Evolutionary conservation across 2,113 vertebrate genomes (phyloP), one percentile per base, ranked within the genome.

Genomic region (Triplophysa tibetana): DNA sequence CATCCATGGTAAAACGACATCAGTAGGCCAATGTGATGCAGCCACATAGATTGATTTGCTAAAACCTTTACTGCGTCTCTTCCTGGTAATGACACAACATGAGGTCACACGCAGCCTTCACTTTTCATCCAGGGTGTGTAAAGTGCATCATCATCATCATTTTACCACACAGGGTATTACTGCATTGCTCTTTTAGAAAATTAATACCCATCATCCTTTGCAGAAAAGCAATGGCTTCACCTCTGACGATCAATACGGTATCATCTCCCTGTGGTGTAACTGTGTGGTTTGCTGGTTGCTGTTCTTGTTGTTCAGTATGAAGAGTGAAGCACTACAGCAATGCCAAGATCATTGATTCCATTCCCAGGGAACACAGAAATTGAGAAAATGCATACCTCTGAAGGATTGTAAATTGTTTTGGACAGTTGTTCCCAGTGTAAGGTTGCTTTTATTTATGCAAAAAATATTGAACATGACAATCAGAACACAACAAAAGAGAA

Each of bases 111-210:
- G 8, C 33, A 73, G 70, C 60, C 70, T 60, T 72, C 69, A 83
- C 77, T 72, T 29, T 24, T 26, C 24, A 91, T 86, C 89, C 78
- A 83, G 77, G 38, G 80, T 86, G 85, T 14, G 24, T 48, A 50
- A 63, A 45, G 21, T 74, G 56, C 60, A 48, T 62, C 56, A 17
- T 29, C 29, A 29, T 75, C 70, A 63, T 75, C 41, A 48, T 75
- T 26, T 63, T 17, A 63, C 58, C 73, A 62, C 73, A 75, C 17
- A 29, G 41, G 48, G 60, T 48, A 63, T 75, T 75, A 75, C 58
- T 12, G 73, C 45, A 75, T 21, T 14, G 45, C 73, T 75, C 73
- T 48, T 63, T 75, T 41, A 26, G 73, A 2, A 62, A 62, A 75
- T 63, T 48, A 75, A 75, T 75, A 75, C 24, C 16, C 6, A 16